Evolutionary conservation across 2,797 vertebrate genomes (phyloP).

Genomic region (Hemitrygon akajei): DNA sequence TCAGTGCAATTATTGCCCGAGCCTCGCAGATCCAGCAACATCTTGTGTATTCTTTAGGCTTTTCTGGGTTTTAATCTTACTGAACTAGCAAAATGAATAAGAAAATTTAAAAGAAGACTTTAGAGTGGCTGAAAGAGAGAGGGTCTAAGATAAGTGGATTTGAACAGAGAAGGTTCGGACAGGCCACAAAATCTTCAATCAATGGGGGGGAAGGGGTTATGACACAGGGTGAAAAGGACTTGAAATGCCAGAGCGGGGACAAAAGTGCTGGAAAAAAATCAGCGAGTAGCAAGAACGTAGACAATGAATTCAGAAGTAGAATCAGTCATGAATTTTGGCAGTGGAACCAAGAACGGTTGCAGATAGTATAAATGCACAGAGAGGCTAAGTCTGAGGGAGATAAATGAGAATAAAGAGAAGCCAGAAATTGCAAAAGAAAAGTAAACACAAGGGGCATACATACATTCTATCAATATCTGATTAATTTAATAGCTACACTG

Average conservation of each 20-base stretch:
- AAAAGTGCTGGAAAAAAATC: constrained; percentile 21
- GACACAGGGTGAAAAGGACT: not conserved
- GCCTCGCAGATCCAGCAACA: not conserved
- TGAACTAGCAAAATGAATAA: constrained; percentile 3
- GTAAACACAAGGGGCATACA: not conserved
- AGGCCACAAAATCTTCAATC: constrained; percentile 16
- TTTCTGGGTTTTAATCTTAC: not conserved
- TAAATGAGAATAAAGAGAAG: not conserved
- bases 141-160: constrained; percentile 20
- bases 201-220: not conserved
- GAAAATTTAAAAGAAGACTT: constrained; percentile 24
- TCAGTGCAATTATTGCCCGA: not conserved
- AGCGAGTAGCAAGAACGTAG: not conserved
- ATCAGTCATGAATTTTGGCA: not conserved
- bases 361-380: not conserved
- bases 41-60: constrained; percentile 27
- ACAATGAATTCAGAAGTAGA: constrained; percentile 26
- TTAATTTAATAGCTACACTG: constrained; percentile 44
- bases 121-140: constrained; percentile 5
- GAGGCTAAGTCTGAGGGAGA: not conserved
- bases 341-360: not conserved
- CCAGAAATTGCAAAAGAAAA: not conserved
- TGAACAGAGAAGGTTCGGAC: constrained; percentile 9
- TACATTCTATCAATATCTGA: not conserved
- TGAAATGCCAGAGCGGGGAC: not conserved